Conservation (phyloP, 2,797 vertebrate species). For the Microctenopoma lineatum region DNA sequence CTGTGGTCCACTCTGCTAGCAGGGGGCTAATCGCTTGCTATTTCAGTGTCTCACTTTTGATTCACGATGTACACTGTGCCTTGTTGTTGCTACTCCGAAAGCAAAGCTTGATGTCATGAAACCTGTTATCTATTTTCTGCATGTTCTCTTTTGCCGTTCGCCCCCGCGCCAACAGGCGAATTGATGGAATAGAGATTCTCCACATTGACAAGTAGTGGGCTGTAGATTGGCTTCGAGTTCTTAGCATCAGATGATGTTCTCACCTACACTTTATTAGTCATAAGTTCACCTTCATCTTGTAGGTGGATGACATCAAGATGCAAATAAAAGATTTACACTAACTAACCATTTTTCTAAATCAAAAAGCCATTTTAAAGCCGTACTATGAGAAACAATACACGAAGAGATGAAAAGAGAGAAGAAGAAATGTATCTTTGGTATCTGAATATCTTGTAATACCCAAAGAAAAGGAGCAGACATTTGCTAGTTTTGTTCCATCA, state of each 20-base stretch:
- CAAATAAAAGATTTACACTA: background rate
- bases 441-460: background rate
- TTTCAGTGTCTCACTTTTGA: constrained; percentile 58
- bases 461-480: background rate
- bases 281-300: constrained; percentile 2
- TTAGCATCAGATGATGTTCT: constrained; percentile 29
- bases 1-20: constrained; percentile 61
- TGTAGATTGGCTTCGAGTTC: constrained; percentile 40
- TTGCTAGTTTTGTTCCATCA: background rate
- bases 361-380: background rate
- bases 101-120: constrained; percentile 63
- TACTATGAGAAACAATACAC: background rate
- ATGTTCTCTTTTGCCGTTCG: constrained; percentile 43
- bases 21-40: constrained; percentile 64
- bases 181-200: constrained; percentile 52
- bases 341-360: background rate
- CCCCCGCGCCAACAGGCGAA: constrained; percentile 51
- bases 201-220: constrained; percentile 55
- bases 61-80: constrained; percentile 34
- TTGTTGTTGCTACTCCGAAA: constrained; percentile 48
- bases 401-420: too few species aligned
- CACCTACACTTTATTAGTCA: constrained; percentile 33
- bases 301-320: background rate
- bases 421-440: too few species aligned
- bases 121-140: constrained; percentile 64